Conservation (phyloP, 2,113 vertebrate species). For the Austrofundulus limnaeus region DNA sequence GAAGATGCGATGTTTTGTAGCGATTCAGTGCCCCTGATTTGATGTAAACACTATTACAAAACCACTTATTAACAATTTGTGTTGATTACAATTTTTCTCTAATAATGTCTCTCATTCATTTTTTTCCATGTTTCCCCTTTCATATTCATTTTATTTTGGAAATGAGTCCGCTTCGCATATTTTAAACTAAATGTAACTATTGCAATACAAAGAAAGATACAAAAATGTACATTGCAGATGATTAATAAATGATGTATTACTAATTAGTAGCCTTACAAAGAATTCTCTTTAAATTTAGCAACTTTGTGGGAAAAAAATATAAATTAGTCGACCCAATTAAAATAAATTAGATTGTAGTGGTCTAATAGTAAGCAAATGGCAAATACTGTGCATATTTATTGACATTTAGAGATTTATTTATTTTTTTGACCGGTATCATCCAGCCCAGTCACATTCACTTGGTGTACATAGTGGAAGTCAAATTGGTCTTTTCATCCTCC, state of each 20-base stretch:
- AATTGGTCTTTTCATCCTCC: constrained; percentile 27
- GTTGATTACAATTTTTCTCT: not conserved
- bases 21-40: not conserved
- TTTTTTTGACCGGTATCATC: not conserved
- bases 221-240: too few species aligned
- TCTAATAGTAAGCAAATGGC: too few species aligned
- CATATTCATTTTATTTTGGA: not conserved
- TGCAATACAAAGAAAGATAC: too few species aligned
- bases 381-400: too few species aligned
- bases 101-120: not conserved
- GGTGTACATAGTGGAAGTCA: constrained; percentile 8
- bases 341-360: too few species aligned
- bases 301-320: not conserved
- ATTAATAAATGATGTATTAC: not conserved
- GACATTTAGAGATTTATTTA: too few species aligned
- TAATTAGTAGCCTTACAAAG: not conserved
- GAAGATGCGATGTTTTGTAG: constrained; percentile 1
- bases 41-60: not conserved
- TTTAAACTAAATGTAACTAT: not conserved
- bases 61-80: not conserved
- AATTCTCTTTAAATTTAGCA: not conserved
- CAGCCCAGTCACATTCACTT: not conserved
- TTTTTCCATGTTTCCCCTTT: not conserved
- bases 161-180: not conserved
- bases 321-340: too few species aligned